These are phyloP conservation scores for Tenthredo notha DNA, from an alignment of 2,888 invertebrate species.

Conservation along the genomic window DNA sequence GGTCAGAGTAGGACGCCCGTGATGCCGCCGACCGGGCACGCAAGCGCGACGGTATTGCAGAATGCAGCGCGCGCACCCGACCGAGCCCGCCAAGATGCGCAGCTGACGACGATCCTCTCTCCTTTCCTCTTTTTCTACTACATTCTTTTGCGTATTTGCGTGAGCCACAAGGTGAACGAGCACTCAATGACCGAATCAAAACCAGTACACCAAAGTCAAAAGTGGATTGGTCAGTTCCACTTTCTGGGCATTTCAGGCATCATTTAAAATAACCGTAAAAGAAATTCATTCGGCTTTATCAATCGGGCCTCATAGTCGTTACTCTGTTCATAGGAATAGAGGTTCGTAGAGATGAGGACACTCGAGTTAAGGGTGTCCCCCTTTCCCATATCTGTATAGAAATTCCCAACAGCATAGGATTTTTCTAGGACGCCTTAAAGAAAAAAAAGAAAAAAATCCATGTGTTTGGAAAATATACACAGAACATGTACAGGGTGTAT, in stretches of 20 bases:
- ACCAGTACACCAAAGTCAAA: not conserved
- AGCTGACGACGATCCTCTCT: not conserved
- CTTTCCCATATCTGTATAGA: too few species aligned
- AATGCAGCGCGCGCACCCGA: slow-evolving; percentile 16
- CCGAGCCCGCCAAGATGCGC: slow-evolving; percentile 21
- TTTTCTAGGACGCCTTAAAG: too few species aligned
- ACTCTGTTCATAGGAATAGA: too few species aligned
- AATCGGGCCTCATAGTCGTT: not conserved
- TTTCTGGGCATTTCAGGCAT: not conserved
- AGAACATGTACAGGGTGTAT: too few species aligned
- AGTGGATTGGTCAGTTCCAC: not conserved
- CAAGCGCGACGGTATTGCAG: slow-evolving; percentile 39
- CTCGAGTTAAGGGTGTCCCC: not conserved
- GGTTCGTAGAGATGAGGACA: too few species aligned
- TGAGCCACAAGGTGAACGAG: not conserved
- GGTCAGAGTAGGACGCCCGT: slow-evolving; percentile 14
- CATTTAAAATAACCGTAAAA: not conserved
- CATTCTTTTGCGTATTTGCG: not conserved
- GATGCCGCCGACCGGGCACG: slow-evolving; percentile 11
- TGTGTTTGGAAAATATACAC: too few species aligned
- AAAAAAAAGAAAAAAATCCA: too few species aligned
- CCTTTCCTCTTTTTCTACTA: not conserved
- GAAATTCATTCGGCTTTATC: not conserved
- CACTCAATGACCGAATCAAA: not conserved
- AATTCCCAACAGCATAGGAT: too few species aligned